Base-by-base conservation (phyloP, 35 echinoderm and acorn worm species). In the Apostichopus californicus region DNA sequence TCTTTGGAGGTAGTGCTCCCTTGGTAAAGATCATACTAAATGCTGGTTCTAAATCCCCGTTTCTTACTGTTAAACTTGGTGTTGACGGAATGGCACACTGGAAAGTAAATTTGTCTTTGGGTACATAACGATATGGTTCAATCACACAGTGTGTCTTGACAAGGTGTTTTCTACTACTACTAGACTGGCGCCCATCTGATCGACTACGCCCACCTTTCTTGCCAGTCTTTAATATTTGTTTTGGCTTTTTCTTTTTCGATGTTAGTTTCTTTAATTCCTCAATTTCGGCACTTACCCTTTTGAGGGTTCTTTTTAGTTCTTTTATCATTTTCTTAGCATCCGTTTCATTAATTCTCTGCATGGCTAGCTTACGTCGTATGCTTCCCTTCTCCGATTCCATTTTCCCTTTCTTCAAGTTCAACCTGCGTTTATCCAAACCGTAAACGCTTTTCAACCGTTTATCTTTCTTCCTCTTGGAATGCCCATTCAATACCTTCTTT, bases 31-130 rank as follows among this genome's bases (percentile, higher is more conserved):
- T 78, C 94, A 95, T 89, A 54, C 91, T 93, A 55, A 78, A 92
- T 9, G 94, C 84, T 8, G 94, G 94, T 25, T 72, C 65, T n/a
- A 95, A 55, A 55, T 93, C 91, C 12, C 91, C 91, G 90, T 93
- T 88, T 65, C 87, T 23, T 23, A 95, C 91, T 22, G 83, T 59
- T 60, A 95, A 78, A 63, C 60, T 88, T 17, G 94, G 94, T 0
- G 84, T 83, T 59, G 78, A 55, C 18, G 92, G 66, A 12, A 93
- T 72, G 1, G 66, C 54, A 15, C n/a, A 23, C 24, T 57, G 81
- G 75, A 93, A 87, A 56, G 55, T 93, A 15, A 93, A 91, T 11
- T 21, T 91, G 25, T 79, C 26, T 56, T 91, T 14, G 21, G 89
- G 89, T 20, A 60, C 72, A 73, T 79, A 91, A 24, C 77, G 56